Conservation (phyloP, 2,888 invertebrate genomes). For the Cerastis rubricosa region DNA sequence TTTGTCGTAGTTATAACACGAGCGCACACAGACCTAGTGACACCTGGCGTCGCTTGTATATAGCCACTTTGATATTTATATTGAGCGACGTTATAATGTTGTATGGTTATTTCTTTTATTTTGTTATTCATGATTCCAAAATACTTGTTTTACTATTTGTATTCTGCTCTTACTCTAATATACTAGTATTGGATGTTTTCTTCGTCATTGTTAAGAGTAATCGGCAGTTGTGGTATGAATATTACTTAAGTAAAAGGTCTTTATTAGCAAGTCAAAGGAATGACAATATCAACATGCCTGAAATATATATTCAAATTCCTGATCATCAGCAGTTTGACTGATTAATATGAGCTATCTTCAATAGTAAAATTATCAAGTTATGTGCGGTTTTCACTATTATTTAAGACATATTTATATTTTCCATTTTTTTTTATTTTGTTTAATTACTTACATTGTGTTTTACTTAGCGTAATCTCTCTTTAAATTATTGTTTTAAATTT, state of each 20-base stretch:
- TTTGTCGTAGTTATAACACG: background rate
- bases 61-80: background rate
- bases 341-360: background rate
- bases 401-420: background rate
- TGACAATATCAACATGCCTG: conserved; percentile 1
- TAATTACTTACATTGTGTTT: no score
- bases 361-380: background rate
- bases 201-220: conserved; percentile 15
- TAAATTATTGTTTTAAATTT: no score
- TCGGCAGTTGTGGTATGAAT: conserved; percentile 1
- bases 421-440: no score
- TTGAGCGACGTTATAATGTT: conserved; percentile 5
- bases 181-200: background rate
- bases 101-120: background rate
- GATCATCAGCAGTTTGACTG: background rate
- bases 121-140: background rate
- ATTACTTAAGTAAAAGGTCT: background rate
- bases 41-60: background rate
- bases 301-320: background rate
- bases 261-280: background rate
- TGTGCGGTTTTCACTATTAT: background rate
- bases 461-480: no score
- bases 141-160: background rate
- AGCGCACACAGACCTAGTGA: background rate
- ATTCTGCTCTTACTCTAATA: background rate